phyloP scores from a whole-genome alignment of 1,140 invertebrate genomes.

The Gyrodactylus salaris region DNA sequence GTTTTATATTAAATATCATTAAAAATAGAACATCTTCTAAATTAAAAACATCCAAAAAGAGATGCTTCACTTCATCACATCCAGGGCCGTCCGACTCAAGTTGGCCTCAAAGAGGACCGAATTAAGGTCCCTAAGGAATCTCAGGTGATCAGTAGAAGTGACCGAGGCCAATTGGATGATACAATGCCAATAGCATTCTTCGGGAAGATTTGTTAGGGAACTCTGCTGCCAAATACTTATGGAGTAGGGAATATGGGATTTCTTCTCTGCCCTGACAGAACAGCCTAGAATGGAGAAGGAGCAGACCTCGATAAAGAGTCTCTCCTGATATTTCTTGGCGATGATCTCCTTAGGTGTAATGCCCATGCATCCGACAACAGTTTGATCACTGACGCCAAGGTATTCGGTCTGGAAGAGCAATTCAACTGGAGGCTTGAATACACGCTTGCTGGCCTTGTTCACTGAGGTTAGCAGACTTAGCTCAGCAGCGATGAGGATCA shows the following conservation, averaged over 20 bases:
- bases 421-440: neutral
- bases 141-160: neutral
- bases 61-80: neutral
- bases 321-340: neutral
- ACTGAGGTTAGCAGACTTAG: neutral
- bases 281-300: neutral
- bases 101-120: neutral
- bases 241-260: neutral
- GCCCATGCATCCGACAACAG: neutral
- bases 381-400: neutral
- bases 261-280: neutral
- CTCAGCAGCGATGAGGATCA: neutral
- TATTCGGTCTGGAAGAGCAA: neutral
- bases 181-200: neutral
- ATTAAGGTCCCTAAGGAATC: neutral
- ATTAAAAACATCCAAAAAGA: neutral
- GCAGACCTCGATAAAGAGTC: neutral
- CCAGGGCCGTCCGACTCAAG: neutral
- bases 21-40: no score
- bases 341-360: neutral
- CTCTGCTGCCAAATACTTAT: neutral
- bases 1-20: no score
- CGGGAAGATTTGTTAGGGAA: neutral
- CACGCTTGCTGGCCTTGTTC: neutral
- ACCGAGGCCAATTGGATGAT: neutral